Base-by-base conservation (phyloP, 2,113 vertebrate species). In the Tychaedon coryphoeus region DNA sequence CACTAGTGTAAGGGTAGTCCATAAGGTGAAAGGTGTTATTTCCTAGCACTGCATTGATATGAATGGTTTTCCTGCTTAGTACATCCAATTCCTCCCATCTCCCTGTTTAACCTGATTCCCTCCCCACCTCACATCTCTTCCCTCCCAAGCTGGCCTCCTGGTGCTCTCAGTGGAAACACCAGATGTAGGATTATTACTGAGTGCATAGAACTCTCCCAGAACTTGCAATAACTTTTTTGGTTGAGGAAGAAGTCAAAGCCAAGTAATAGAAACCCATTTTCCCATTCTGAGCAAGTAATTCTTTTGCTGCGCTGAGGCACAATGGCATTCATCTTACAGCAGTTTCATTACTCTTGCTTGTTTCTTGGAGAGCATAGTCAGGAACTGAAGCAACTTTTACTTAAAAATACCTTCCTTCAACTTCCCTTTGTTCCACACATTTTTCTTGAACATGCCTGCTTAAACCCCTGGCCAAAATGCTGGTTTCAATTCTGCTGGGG, bases 111-210 rank as follows among this genome's bases (percentile, higher is more conserved):
- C 5, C 4, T 19, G 2, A 12, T 61, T 31, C 4, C 17, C 8
- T 33, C n/a, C 6, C 5, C 16, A 25, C 1, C 6, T 26, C 43
- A 20, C 8, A 8, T 26, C 24, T 13, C 2, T 5, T 20, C 2
- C 6, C 1, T 1, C 5, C 2, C 12, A 38, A 43, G 14, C 29
- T 69, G 38, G 12, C 5, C 10, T 72, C 31, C 12, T 6, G 1
- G 3, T 69, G 18, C 23, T 60, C 4, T 82, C 42, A 25, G 33
- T 61, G 25, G 42, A 61, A 91, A 57, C n/a, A 75, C 5, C 20
- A 70, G 1, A 19, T 57, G 14, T 31, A 34, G 34, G 12, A 60
- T 65, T 14, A 14, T 43, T 73, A 25, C 13, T 45, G 22, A 31
- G 19, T 38, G 14, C 20, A 33, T 12, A 47, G 14, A 47, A 53